Evolutionary conservation across 2,888 invertebrate species (phyloP), one percentile per base, ranked within the genome.

Genomic region (Invenusta paracnida): DNA sequence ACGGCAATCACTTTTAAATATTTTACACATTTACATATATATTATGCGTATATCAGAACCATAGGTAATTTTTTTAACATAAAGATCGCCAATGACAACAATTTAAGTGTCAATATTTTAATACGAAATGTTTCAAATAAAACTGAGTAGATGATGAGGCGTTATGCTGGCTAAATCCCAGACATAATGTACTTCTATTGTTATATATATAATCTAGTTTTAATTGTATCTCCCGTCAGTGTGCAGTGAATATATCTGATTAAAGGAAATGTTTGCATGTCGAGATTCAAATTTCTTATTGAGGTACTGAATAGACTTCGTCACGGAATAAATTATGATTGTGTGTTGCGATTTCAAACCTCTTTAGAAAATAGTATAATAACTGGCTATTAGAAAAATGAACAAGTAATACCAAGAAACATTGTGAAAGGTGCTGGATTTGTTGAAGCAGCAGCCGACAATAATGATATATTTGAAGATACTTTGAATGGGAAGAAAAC

Each of bases 1-100:
- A 48, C 48, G 48, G 48, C 48, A 48, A 48, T 48, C 48, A 48
- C 48, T 48, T 48, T 48, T 11, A 48, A 48, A 48, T 73, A 73
- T 73, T 73, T 73, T 73, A 73, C 73, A 73, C 73, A 73, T 73
- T 23, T 73, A n/a, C n/a, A n/a, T n/a, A 73, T 73, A 73, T n/a
- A 25, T 73, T 73, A 73, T 73, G 73, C 73, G 5, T 73, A 25
- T 23, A 73, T 73, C 73, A 73, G 73, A 23, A 23, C 73, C 73
- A 23, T 73, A 73, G 73, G 27, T 73, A 48, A 48, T 17, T 48
- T 48, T 48, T 17, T 48, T 11, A 48, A 48, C 5, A 48, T 48
- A 5, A 48, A 17, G 48, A 48, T 48, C 17, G 48, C 48, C 48
- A 48, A 48, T 48, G 17, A 48, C 48, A 48, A 48, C 48, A 48